These are phyloP conservation scores for Meteorus colon DNA, from an alignment of 2,888 invertebrate species.

Conservation along the genomic window DNA sequence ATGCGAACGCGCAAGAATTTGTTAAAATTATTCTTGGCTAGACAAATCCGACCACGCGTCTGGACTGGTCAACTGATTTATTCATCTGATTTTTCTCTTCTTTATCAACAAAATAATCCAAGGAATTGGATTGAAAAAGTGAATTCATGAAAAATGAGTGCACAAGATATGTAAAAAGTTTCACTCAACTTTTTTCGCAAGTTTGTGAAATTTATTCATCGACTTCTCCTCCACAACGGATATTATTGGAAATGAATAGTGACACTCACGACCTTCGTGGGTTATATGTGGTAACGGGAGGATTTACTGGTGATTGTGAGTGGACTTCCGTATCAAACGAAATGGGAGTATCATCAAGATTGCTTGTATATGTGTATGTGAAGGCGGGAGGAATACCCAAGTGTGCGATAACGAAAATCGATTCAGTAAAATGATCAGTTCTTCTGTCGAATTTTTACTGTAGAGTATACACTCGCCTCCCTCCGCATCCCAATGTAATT, in stretches of 20 bases:
- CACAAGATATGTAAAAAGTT: too few species aligned
- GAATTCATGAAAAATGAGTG: too few species aligned
- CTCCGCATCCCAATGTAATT: too few species aligned
- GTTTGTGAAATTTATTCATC: neutral
- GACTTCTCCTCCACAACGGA: neutral
- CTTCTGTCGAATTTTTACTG: too few species aligned
- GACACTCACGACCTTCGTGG: neutral
- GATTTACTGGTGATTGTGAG: neutral
- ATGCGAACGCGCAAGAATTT: slow-evolving; percentile 37
- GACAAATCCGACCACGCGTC: slow-evolving; percentile 51
- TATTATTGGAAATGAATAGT: slow-evolving; percentile 21
- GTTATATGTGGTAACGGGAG: too few species aligned
- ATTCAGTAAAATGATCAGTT: too few species aligned
- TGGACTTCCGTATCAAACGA: neutral
- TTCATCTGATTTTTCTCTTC: slow-evolving; percentile 22
- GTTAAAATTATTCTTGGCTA: slow-evolving; percentile 47
- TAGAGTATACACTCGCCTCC: too few species aligned
- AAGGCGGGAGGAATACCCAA: too few species aligned
- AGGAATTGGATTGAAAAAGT: neutral
- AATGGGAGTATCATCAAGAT: neutral
- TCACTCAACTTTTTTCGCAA: neutral
- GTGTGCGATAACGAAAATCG: too few species aligned
- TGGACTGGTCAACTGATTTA: slow-evolving; percentile 29
- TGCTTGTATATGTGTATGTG: too few species aligned
- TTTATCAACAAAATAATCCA: neutral